phyloP scores from a whole-genome alignment of 2,113 vertebrate species.

The Antigone vipio region DNA sequence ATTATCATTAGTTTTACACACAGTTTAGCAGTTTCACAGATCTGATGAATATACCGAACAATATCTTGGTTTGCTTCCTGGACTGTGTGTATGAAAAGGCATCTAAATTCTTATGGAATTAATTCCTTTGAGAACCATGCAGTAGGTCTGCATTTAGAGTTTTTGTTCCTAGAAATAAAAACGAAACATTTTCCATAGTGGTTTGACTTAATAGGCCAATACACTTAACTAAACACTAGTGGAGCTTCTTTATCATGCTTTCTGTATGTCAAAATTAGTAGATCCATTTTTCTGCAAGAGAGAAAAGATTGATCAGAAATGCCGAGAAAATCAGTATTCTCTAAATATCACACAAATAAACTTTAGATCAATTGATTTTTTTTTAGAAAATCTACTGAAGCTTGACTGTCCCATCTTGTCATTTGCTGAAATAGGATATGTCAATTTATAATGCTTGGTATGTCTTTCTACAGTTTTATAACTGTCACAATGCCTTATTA shows the following conservation, averaged over 20 bases:
- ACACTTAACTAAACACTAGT: background rate
- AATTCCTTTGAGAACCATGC: background rate
- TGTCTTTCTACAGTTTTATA: background rate
- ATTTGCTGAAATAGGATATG: background rate
- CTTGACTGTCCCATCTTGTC: background rate
- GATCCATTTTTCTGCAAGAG: conserved; percentile 78
- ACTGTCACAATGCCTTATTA: background rate
- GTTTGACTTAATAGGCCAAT: conserved; percentile 25
- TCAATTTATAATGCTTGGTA: background rate
- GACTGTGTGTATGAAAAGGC: background rate
- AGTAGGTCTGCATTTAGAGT: background rate
- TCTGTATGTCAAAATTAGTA: conserved; percentile 48
- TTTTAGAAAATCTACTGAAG: background rate
- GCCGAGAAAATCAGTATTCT: background rate
- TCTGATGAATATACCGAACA: background rate
- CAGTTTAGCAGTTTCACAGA: background rate
- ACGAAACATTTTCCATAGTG: background rate
- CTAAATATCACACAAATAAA: background rate
- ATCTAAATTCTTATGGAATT: background rate
- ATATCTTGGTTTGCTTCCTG: background rate
- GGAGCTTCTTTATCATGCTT: conserved; percentile 10
- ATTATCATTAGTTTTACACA: background rate
- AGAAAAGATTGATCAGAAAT: conserved; percentile 43
- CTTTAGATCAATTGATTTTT: background rate
- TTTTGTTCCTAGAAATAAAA: conserved; percentile 5